Evolutionary conservation across 2,888 invertebrate genomes (phyloP), one percentile per base, ranked within the genome.

Genomic region (Melitaea athalia): DNA sequence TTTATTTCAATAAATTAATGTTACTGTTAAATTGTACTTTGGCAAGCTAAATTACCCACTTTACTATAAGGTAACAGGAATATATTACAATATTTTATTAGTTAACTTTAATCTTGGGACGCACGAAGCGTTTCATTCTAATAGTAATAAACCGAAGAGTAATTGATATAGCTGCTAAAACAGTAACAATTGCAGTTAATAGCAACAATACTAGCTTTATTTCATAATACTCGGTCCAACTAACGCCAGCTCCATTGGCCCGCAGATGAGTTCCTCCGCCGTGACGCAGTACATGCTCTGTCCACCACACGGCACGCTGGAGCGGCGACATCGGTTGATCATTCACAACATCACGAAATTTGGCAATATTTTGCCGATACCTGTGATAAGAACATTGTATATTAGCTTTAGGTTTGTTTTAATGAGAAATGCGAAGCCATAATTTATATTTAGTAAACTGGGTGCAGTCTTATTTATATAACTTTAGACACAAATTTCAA

Each of bases 221-320:
- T 70, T 73, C 72, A n/a, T 77, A 74, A 50, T 79, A 84, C 15
- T 82, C 63, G 2, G 72, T 45, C 80, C 78, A 80, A 11, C 72
- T 53, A 61, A 84, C 77, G 69, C 79, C 77, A 7, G 81, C 81
- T 5, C 76, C 76, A 0, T 80, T 77, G 0, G 78, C 43, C 6
- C 77, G 77, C 8, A 81, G 71, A 64, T 82, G 79, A 75, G 7
- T 81, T 0, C 85, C 86, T 11, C 85, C 86, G 43, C 81, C 78
- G 67, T 87, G 84, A 10, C 87, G 74, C n/a, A 89, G 68, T 4
- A 87, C 84, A 71, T 89, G 82, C 70, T 89, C 90, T 10, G 84
- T 87, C 91, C 91, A 92, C 91, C 92, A 92, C 3, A 93, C 77
- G 0, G 89, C 89, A 12, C 86, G 85, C 3, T 91, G 84, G 42